phyloP scores from a whole-genome alignment of 2,888 invertebrate species.

The Koerneria pararmatus region DNA sequence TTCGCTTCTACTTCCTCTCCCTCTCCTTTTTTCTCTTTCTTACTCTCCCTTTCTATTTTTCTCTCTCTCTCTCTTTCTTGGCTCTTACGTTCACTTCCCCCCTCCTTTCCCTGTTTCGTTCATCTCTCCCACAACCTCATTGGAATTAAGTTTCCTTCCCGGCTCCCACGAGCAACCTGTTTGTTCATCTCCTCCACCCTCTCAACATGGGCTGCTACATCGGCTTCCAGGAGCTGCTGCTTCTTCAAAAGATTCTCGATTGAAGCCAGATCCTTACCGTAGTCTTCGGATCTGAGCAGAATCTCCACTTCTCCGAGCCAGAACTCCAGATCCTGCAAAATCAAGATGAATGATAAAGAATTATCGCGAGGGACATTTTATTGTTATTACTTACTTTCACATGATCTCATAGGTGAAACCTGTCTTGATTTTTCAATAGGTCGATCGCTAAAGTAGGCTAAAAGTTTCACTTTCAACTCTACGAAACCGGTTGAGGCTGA shows the following conservation, averaged over 20 bases:
- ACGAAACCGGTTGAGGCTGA: no score
- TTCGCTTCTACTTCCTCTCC: no score
- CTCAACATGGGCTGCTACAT: slow-evolving; percentile 83
- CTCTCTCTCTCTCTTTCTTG: neutral
- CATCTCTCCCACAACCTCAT: no score
- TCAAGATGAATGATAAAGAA: no score
- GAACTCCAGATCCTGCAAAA: slow-evolving; percentile 80
- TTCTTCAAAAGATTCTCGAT: slow-evolving; percentile 98
- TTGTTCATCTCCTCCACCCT: slow-evolving; percentile 64
- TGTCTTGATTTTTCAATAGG: no score
- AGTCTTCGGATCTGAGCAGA: slow-evolving; percentile 47
- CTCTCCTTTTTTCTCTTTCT: no score
- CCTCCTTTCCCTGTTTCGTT: neutral
- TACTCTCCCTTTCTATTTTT: no score
- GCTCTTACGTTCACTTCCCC: neutral
- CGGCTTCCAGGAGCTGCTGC: slow-evolving; percentile 87
- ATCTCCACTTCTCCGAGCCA: slow-evolving; percentile 90
- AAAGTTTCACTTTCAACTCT: no score
- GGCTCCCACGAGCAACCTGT: no score
- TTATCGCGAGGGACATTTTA: neutral
- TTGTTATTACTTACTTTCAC: neutral
- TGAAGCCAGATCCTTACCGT: slow-evolving; percentile 76
- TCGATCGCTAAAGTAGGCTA: no score
- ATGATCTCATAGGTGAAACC: no score
- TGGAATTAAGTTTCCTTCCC: no score